phyloP scores from a whole-genome alignment of 2,797 vertebrate genomes.

The Bucorvus abyssinicus region DNA sequence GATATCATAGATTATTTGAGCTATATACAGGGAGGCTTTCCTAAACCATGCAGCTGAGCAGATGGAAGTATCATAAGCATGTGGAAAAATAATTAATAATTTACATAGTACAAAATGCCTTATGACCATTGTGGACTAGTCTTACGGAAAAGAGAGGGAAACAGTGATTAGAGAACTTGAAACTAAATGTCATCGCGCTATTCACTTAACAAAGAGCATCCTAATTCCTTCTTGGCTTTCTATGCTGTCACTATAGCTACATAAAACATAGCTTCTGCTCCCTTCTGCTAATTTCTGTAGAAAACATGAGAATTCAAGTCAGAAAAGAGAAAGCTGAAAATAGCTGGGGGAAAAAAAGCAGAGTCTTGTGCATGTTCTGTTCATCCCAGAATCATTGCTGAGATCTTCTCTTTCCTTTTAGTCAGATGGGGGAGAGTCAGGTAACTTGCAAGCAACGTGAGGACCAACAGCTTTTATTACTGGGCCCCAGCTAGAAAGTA shows the following conservation, averaged over 20 bases:
- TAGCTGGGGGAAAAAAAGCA: background rate
- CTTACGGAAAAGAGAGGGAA: conserved; percentile 23
- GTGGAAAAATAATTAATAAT: conserved; percentile 13
- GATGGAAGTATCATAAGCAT: background rate
- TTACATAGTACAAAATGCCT: conserved; percentile 61
- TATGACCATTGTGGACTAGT: background rate
- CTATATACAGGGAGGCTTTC: background rate
- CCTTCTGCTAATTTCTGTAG: background rate
- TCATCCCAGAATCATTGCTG: background rate
- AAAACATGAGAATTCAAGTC: background rate
- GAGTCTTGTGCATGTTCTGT: background rate
- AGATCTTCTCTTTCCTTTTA: background rate
- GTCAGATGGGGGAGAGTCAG: background rate
- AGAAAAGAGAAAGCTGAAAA: background rate
- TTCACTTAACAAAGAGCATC: background rate
- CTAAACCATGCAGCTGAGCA: background rate
- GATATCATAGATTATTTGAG: background rate
- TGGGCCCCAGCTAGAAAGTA: background rate
- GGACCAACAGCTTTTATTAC: background rate
- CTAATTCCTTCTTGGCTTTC: conserved; percentile 6
- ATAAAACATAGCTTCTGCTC: background rate
- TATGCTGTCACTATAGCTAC: background rate
- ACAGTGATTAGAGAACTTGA: conserved; percentile 10
- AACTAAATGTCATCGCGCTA: conserved; percentile 15
- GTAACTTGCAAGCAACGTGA: background rate